Evolutionary conservation across 1,140 invertebrate genomes (phyloP), one percentile per base, ranked within the genome.

Genomic region (Chrysoperla carnea): DNA sequence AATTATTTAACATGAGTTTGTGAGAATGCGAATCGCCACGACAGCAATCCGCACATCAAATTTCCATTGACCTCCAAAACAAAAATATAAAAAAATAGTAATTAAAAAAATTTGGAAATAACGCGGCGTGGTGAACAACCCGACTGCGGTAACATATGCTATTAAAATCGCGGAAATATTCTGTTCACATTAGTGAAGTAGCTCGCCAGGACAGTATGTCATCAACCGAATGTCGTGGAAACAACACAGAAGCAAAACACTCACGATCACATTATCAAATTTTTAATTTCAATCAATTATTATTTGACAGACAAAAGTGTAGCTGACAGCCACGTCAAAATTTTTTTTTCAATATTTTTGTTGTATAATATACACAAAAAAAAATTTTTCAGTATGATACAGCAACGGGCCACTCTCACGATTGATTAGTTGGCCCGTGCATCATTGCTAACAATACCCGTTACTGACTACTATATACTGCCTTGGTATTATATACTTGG

Each of bases 1-100:
- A 45, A 44, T 49, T 47, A 46, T 46, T 50, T 48, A 50, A 48
- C 50, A 55, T 53, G 31, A 33, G 31, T 33, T 33, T 33, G 31
- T 12, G 6, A 11, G 6, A 11, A 12, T 11, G 31, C 31, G 31
- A 33, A 33, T 33, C 31, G 31, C 31, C 31, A 33, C 31, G 31
- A 33, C 31, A 33, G 31, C 31, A 33, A 33, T 33, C 31, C 31
- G 31, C 31, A 12, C n/a, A 33, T 33, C n/a, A 33, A 33, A 33
- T 33, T 33, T 33, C 31, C 31, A 33, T 33, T 12, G 31, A 33
- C 31, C n/a, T 33, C n/a, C 31, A 12, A 33, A 9, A 33, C 8
- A 33, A 33, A 33, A 33, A 33, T 11, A 11, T 12, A 33, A 33
- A 12, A 33, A 33, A 33, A 6, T 11, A 33, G 6, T 12, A 11